Base-by-base conservation (phyloP, 2,888 invertebrate genomes). In the Osmoderma eremita region DNA sequence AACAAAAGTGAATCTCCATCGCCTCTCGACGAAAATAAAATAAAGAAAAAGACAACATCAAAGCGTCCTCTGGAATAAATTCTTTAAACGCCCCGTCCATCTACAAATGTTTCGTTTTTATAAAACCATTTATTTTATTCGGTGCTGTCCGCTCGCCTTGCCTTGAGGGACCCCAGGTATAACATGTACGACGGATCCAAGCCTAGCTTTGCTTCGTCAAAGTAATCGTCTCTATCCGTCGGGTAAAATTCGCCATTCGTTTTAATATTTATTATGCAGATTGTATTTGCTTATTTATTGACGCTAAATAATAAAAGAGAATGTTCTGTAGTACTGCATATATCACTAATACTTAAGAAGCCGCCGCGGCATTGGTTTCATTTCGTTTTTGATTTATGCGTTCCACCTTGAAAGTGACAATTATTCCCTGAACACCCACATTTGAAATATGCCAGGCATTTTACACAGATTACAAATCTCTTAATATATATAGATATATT, bases 381-480 rank as follows among this genome's bases (percentile, higher is more conserved):
- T 30, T 30, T 30, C 30, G 1, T 4, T 30, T 61, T 51, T 67
- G 61, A 67, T 67, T 67, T 67, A 67, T 62, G 42, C 10, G 13
- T 30, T 17, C 38, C 67, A 68, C 70, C 72, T 71, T 69, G 70
- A 22, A 72, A 68, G 70, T 70, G 71, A 69, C 72, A 70, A 72
- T 72, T 71, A 72, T 30, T 30, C 6, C 69, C 48, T 54, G 66
- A 48, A 71, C 72, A 68, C 72, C 72, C 69, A 72, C 72, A 64
- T 64, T 18, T 12, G 51, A 61, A 67, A 22, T 62, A 67, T 67
- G 62, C 38, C 50, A 62, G 45, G 30, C 53, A 64, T 64, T 64
- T 51, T 30, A 17, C 54, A 30, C 8, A 4, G 30, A 30, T 30
- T 30, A 4, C 5, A 30, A 30, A 30, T 22, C 17, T 38, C 6